These are phyloP conservation scores for Spodoptera litura DNA, from an alignment of 1,140 invertebrate genomes.

Conservation along the genomic window DNA sequence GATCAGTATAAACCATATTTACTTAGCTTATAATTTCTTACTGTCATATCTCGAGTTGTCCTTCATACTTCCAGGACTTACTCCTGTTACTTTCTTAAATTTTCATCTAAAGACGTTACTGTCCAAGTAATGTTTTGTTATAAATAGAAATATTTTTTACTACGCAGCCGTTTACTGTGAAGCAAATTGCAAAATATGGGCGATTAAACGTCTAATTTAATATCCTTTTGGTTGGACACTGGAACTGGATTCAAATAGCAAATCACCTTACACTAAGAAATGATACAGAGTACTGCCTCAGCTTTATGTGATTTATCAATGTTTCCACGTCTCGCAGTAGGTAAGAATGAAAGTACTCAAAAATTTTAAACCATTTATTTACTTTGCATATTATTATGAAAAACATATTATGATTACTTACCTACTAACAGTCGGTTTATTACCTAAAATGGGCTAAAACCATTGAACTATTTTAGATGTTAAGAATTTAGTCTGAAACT, in stretches of 20 bases:
- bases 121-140: slow-evolving; percentile 38
- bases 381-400: no score
- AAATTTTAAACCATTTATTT: no score
- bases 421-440: no score
- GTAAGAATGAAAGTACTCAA: slow-evolving; percentile 39
- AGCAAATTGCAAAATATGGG: slow-evolving; percentile 63
- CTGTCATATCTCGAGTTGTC: no score
- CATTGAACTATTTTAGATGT: neutral
- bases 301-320: slow-evolving; percentile 51
- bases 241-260: slow-evolving; percentile 30
- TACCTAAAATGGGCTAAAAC: no score
- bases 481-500: neutral
- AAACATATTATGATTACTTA: no score
- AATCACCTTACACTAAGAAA: slow-evolving; percentile 42
- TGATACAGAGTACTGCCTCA: slow-evolving; percentile 42
- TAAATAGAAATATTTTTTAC: slow-evolving; percentile 51
- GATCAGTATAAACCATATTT: no score
- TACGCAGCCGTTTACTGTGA: slow-evolving; percentile 31
- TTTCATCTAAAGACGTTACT: slow-evolving; percentile 51
- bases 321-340: slow-evolving; percentile 41
- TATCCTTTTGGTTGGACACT: slow-evolving; percentile 7
- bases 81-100: slow-evolving; percentile 17
- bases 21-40: no score
- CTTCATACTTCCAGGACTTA: no score
- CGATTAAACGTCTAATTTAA: slow-evolving; percentile 58